phyloP scores from a whole-genome alignment of 2,797 vertebrate genomes.

The Sebastes flavidus region DNA sequence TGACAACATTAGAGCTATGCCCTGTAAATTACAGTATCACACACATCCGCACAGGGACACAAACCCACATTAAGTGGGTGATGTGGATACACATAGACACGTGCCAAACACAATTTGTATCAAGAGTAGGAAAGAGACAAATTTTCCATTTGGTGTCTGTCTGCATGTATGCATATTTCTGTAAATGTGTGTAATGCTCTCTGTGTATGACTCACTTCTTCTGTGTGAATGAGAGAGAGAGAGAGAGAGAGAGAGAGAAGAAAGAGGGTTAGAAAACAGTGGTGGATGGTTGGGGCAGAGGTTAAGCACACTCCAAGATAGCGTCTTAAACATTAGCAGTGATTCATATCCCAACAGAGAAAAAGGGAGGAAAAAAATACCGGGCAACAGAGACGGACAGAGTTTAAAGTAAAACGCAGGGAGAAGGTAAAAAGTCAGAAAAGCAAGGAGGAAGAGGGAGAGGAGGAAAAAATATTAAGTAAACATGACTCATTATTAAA shows the following conservation, averaged over 20 bases:
- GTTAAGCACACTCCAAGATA: conserved; percentile 19
- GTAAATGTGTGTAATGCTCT: background rate
- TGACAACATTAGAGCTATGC: conserved; percentile 7
- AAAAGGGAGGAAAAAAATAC: background rate
- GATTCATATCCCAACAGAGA: conserved; percentile 11
- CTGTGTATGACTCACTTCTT: background rate
- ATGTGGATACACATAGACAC: background rate
- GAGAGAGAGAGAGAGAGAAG: background rate
- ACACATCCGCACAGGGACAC: conserved; percentile 8
- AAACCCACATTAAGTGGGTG: conserved; percentile 3
- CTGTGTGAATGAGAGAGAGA: background rate
- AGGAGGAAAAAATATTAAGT: background rate
- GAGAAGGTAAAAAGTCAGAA: background rate
- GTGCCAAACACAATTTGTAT: background rate
- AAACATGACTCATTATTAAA: background rate
- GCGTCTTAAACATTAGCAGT: background rate
- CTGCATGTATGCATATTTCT: background rate
- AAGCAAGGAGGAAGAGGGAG: background rate
- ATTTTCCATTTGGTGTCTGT: background rate
- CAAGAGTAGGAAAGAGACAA: background rate
- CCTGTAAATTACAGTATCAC: conserved; percentile 11
- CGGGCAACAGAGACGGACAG: background rate
- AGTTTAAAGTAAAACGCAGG: background rate
- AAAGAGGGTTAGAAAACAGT: background rate
- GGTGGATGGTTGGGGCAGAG: conserved; percentile 14